phyloP scores from a whole-genome alignment of 1,140 invertebrate genomes.

The Drosophila seguyi region DNA sequence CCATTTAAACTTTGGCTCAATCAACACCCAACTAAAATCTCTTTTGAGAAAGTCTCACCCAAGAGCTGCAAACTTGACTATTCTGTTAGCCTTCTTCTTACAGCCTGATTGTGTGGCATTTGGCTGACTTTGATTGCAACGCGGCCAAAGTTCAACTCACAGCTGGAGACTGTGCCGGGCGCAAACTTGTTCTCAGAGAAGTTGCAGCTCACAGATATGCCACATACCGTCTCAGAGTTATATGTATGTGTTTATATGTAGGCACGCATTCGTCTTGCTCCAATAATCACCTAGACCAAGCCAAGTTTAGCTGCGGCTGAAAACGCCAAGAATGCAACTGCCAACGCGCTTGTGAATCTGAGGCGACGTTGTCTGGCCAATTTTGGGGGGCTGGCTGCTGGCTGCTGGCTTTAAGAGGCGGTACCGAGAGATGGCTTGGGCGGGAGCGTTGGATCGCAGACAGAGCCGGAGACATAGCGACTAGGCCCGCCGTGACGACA shows the following conservation, averaged over 20 bases:
- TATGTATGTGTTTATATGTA: neutral
- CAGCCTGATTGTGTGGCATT: constrained; percentile 15
- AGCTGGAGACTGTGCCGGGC: constrained; percentile 38
- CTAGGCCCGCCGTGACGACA: constrained; percentile 43
- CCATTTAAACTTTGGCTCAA: constrained; percentile 1
- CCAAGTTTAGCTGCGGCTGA: constrained; percentile 56
- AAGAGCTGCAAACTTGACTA: neutral
- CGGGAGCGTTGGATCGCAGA: constrained; percentile 21
- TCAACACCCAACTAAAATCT: neutral
- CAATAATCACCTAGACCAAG: constrained; percentile 70
- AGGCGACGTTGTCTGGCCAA: constrained; percentile 60
- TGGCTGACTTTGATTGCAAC: constrained; percentile 7
- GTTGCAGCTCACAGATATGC: constrained; percentile 18
- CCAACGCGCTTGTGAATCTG: constrained; percentile 57
- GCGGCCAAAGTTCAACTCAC: constrained; percentile 60
- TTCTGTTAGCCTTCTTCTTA: neutral
- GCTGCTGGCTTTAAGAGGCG: neutral
- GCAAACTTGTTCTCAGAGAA: constrained; percentile 32
- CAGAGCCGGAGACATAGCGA: constrained; percentile 33
- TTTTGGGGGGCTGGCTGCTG: constrained; percentile 21
- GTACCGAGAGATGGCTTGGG: neutral
- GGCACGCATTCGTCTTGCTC: constrained; percentile 71
- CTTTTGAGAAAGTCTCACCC: neutral
- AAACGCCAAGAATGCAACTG: constrained; percentile 65
- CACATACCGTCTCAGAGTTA: constrained; percentile 7